These are phyloP conservation scores for Tapera naevia DNA, from an alignment of 2,797 vertebrate genomes.

Conservation along the genomic window DNA sequence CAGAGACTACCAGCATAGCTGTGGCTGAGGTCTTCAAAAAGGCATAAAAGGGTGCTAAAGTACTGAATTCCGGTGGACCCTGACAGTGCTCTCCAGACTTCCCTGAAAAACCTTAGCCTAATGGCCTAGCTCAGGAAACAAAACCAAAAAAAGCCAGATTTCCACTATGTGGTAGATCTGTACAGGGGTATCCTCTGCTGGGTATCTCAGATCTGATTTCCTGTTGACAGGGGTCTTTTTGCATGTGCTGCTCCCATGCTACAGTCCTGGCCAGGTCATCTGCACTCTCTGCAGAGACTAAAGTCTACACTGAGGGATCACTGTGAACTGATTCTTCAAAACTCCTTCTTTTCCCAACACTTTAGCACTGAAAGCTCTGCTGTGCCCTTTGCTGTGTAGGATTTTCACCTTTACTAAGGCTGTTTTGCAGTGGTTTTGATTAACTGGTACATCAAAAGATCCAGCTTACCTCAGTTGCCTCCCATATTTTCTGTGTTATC, in stretches of 20 bases:
- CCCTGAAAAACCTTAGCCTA: neutral
- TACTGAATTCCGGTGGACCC: neutral
- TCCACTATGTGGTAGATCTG: neutral
- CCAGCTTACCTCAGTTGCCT: neutral
- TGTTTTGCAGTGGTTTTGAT: neutral
- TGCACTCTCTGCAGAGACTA: neutral
- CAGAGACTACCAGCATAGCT: neutral
- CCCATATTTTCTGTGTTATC: neutral
- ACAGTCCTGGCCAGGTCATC: neutral
- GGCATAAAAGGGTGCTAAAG: neutral
- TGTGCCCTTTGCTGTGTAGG: neutral
- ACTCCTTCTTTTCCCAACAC: neutral
- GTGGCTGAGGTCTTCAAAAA: neutral
- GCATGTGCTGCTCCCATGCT: neutral
- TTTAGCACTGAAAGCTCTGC: neutral
- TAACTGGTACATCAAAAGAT: neutral
- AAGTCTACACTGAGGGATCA: neutral
- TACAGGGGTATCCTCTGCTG: neutral
- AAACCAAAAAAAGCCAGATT: neutral
- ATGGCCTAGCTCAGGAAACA: neutral
- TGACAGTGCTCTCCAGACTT: neutral
- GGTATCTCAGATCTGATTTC: neutral
- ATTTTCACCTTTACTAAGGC: neutral
- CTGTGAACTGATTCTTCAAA: neutral
- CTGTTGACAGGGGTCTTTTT: neutral